Percentiles rank a stretch among this genome's conserved stretches.
Conservation (phyloP, 2,113 vertebrate genomes). For the Chamaea fasciata region DNA sequence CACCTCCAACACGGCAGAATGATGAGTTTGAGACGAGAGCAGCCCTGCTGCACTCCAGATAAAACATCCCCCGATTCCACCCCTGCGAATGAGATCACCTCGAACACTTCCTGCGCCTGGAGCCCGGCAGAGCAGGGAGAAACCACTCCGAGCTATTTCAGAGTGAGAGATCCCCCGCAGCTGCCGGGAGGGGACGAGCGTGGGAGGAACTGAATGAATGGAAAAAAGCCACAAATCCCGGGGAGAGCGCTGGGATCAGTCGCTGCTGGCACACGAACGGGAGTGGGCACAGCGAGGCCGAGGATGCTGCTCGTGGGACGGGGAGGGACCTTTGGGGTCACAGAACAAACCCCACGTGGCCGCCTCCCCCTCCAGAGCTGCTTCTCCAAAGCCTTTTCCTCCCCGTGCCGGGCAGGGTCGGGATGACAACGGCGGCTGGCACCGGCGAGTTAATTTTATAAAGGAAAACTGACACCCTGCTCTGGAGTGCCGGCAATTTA, state of each 20-base stretch:
- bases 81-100: background rate
- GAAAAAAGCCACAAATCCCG: background rate
- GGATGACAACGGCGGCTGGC: constrained; percentile 37
- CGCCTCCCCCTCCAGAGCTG: background rate
- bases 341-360: background rate
- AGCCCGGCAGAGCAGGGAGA: background rate
- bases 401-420: background rate
- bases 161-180: background rate
- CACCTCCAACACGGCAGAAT: background rate
- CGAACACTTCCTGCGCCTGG: background rate
- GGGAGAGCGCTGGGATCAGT: background rate
- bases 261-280: background rate
- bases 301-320: background rate
- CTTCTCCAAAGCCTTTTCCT: background rate
- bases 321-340: fast-evolving
- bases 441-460: constrained; percentile 54
- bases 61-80: background rate
- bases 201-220: background rate
- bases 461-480: constrained; percentile 28
- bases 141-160: background rate
- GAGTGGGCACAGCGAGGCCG: too few relatives aligned
- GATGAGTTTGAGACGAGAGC: background rate
- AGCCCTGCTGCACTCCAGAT: background rate
- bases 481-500: constrained; percentile 40
- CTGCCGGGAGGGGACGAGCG: background rate